Evolutionary conservation across 2,113 vertebrate species (phyloP).

Genomic region (Nothocercus nigrocapillus): DNA sequence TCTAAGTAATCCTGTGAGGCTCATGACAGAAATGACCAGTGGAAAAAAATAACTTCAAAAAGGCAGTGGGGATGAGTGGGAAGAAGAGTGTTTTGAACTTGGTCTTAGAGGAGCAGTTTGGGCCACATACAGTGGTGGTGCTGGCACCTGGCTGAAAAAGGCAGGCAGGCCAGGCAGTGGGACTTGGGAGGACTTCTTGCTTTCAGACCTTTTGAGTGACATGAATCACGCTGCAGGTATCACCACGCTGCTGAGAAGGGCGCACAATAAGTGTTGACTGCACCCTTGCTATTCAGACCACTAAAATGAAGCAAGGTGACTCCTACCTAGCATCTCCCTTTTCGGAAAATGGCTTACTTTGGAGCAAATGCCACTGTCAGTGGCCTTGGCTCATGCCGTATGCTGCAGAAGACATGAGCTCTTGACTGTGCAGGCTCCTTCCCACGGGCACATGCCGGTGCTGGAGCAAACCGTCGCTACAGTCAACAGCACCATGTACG

Average conservation of each 20-base stretch:
- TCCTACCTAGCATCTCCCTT: background rate
- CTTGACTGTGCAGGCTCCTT: background rate
- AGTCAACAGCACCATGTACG: background rate
- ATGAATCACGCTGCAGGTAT: background rate
- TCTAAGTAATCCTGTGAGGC: background rate
- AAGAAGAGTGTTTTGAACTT: background rate
- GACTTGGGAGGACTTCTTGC: background rate
- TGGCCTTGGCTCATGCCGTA: background rate
- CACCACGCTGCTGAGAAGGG: background rate
- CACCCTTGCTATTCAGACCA: background rate
- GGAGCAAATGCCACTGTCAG: background rate
- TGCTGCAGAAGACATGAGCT: background rate
- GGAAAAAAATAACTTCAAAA: background rate
- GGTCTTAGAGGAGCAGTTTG: background rate
- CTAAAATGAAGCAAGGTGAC: background rate
- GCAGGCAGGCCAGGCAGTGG: background rate
- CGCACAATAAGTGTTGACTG: background rate
- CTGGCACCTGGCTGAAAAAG: background rate
- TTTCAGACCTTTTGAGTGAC: background rate
- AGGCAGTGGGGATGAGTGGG: background rate
- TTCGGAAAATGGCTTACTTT: background rate
- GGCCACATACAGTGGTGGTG: background rate
- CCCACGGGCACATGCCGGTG: fast-evolving
- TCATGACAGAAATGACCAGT: background rate
- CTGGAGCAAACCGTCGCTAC: background rate